Percentiles rank a stretch among this genome's conserved stretches.
Conservation (phyloP, 2,113 vertebrate genomes). For the Neoarius graeffei region DNA sequence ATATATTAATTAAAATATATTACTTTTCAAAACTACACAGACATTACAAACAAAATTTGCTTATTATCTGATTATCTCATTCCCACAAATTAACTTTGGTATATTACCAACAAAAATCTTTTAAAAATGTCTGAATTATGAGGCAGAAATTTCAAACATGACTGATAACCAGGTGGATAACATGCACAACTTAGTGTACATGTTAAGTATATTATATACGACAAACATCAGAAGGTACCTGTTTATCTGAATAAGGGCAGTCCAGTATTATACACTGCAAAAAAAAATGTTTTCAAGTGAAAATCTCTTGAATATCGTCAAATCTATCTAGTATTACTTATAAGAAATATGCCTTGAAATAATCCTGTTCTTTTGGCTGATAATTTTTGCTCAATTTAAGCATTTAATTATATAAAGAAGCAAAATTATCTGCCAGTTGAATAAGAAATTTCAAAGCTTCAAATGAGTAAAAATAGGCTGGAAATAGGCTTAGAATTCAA, state of each 20-base stretch:
- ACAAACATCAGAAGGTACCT: constrained; percentile 54
- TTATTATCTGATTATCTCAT: constrained; percentile 60
- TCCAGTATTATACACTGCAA: constrained; percentile 46
- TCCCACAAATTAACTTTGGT: constrained; percentile 73
- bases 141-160: constrained; percentile 58
- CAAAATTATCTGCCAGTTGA: background rate
- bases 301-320: background rate
- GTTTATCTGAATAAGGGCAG: constrained; percentile 48
- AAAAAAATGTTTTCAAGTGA: background rate
- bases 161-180: constrained; percentile 51
- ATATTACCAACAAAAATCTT: constrained; percentile 65
- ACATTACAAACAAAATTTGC: constrained; percentile 65
- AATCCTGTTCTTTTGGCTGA: background rate
- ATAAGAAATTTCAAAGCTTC: background rate
- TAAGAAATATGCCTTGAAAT: background rate
- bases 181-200: constrained; percentile 33
- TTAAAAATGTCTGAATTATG: constrained; percentile 56
- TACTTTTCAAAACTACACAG: constrained; percentile 73
- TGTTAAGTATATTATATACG: constrained; percentile 1
- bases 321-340: background rate
- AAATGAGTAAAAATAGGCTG: background rate
- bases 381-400: background rate
- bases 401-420: background rate
- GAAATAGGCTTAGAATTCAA: background rate
- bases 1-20: constrained; percentile 84